Evolutionary conservation across 2,797 vertebrate species (phyloP).

Genomic region (Pseudochromis fuscus): DNA sequence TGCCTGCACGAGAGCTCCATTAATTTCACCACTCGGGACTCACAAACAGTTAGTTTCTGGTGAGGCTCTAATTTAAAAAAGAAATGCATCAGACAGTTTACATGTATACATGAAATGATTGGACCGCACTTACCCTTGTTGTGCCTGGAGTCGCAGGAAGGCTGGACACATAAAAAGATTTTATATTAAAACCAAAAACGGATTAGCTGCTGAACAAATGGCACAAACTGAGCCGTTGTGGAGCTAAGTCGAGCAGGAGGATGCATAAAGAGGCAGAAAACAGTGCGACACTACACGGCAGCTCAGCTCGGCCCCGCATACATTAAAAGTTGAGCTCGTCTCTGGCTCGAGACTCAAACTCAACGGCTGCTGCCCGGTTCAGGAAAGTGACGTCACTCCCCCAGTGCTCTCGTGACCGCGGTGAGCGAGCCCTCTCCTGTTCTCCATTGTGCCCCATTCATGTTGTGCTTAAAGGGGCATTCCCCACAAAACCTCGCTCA

Average conservation of each 20-base stretch:
- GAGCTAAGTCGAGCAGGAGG: constrained; percentile 38
- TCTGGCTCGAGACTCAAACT: constrained; percentile 50
- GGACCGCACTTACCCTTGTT: constrained; percentile 6
- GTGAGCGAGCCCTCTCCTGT: constrained; percentile 45
- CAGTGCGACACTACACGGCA: constrained; percentile 33
- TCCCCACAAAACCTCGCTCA: constrained; percentile 36
- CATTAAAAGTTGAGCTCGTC: constrained; percentile 72
- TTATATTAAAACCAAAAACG: constrained; percentile 21
- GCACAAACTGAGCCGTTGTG: constrained; percentile 39
- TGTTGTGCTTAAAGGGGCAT: constrained; percentile 50
- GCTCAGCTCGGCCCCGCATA: constrained; percentile 54
- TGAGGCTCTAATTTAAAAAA: background rate
- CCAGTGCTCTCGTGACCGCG: constrained; percentile 70
- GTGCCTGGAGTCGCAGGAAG: constrained; percentile 23
- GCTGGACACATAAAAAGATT: constrained; percentile 39
- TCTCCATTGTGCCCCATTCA: constrained; percentile 66
- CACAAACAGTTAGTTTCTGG: background rate
- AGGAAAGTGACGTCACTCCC: constrained; percentile 78
- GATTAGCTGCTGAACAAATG: constrained; percentile 38
- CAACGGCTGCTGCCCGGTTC: constrained; percentile 65
- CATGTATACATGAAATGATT: constrained; percentile 14
- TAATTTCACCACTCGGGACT: constrained; percentile 3
- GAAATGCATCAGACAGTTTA: background rate
- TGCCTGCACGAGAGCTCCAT: constrained; percentile 15
- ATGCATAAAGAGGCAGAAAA: constrained; percentile 41